Evolutionary conservation across 2,888 invertebrate species (phyloP).

Genomic region (Acrobasis suavella): DNA sequence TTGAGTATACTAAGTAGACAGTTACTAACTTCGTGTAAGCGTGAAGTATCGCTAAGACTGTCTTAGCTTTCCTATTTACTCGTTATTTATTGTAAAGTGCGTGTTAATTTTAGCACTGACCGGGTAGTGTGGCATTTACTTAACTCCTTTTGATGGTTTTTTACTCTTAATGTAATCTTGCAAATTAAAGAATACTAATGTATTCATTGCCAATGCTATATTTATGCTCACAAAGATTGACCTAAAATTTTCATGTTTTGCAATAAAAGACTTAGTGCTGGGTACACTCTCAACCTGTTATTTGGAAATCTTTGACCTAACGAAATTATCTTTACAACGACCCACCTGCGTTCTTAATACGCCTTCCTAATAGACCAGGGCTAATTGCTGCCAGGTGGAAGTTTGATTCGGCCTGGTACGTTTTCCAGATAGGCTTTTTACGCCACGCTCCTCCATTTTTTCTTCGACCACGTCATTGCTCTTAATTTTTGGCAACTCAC

Average conservation of each 20-base stretch:
- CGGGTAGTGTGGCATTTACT: background rate
- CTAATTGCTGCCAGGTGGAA: too few species aligned
- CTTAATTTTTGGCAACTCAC: background rate
- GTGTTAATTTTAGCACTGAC: background rate
- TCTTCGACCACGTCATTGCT: background rate
- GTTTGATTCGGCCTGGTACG: too few species aligned
- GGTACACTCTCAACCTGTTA: background rate
- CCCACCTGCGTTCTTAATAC: too few species aligned
- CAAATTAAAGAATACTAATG: background rate
- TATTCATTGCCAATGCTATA: background rate
- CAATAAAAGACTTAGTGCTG: background rate
- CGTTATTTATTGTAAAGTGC: slow-evolving; percentile 8
- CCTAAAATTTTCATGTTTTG: background rate
- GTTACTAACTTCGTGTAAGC: slow-evolving; percentile 10
- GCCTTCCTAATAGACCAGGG: too few species aligned
- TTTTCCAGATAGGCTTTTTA: too few species aligned
- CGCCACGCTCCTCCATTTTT: too few species aligned
- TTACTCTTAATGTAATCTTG: background rate
- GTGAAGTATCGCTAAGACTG: background rate
- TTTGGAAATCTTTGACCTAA: too few species aligned
- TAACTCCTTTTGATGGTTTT: background rate
- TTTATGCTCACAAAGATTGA: background rate
- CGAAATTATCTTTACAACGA: too few species aligned
- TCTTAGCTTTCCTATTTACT: slow-evolving; percentile 2
- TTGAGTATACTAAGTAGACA: background rate